Base-by-base conservation (phyloP, 30 jellyfish, hydroid and myxozoan species). In the Cassiopea xamachana region DNA sequence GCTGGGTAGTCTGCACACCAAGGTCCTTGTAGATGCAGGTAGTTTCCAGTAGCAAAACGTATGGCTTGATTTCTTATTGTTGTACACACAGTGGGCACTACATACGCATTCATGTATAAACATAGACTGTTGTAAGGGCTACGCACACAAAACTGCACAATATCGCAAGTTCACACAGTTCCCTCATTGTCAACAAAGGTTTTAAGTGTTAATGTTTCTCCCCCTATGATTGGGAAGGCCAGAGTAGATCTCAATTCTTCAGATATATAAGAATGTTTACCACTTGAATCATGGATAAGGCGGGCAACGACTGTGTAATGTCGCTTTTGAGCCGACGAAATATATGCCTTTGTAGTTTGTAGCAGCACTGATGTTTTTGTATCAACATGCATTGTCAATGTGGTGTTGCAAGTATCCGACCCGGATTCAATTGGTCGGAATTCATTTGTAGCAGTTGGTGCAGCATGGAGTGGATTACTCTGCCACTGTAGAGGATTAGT, bases 51-150 rank as follows among this genome's bases (percentile, higher is more conserved):
- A 58, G 94, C 94, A 76, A 87, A 76, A 10, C 51, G 62, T 45
- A 76, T 87, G 27, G 92, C 78, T 61, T 84, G 92, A 19, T 69
- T 47, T 51, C 14, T 27, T 44, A 84, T 48, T 5, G 92, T 87
- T 48, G 85, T 77, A 60, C 92, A 84, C 7, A 70, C 47, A 61
- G 68, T 47, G 12, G 94, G 89, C n/a, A 87, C 90, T 6, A 78
- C 89, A 77, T 75, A 77, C 17, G 94, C 94, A 15, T 76, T 87
- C 71, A 87, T 75, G 62, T 76, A 87, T 9, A 67, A 17, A 18
- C 84, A 9, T 49, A 60, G 39, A n/a, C 47, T 81, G 51, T 64
- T 60, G 51, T 48, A 79, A 0, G 90, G 79, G 50, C 90, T 77
- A 10, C 85, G 61, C 43, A 69, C 94, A n/a, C 85, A 77, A 79